Base-by-base conservation (phyloP, 2,888 invertebrate genomes). In the Caenorhabditis doughertyi region DNA sequence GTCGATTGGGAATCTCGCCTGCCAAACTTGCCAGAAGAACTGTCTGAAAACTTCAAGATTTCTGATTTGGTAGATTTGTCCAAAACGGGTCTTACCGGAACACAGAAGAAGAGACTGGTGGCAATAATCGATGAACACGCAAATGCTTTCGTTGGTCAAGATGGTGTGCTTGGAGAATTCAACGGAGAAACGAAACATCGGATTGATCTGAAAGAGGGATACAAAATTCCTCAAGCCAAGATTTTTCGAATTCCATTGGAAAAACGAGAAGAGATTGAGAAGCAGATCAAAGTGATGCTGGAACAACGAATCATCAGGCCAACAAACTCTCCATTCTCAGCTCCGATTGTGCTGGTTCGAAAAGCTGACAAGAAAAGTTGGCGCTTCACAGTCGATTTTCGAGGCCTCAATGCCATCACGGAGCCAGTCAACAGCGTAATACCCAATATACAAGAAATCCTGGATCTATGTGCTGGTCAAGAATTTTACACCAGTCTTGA, bases 121-220 rank as follows among this genome's bases (percentile, higher is more conserved):
- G n/a, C n/a, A n/a, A n/a, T n/a, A n/a, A n/a, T n/a, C n/a, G n/a
- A n/a, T 71, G 16, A n/a, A 2, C 39, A 64, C 49, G 29, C 21
- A 7, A 23, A 67, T 0, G 84, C 79, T 5, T 84, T 84, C 60
- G 51, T 79, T 21, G 64, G 58, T 5, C 44, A 29, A n/a, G 81
- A 81, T 25, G 77, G 81, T 29, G 18, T 18, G 7, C 27, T 81
- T 1, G 84, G 84, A 25, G 21, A 49, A 13, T 84, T 49, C 44
- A 7, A 11, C 9, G 23, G 29, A 29, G 3, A 21, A n/a, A 32
- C 7, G 13, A 8, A 29, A 39, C 7, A 81, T 68, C n/a, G 51
- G 9, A 51, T 51, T 11, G 51, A 51, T 1, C 5, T 51, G 23
- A 51, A 13, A 11, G 51, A 51, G 8, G 51, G 25, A 5, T 21